Conservation (phyloP, 2,113 vertebrate genomes). For the Raja brachyura region DNA sequence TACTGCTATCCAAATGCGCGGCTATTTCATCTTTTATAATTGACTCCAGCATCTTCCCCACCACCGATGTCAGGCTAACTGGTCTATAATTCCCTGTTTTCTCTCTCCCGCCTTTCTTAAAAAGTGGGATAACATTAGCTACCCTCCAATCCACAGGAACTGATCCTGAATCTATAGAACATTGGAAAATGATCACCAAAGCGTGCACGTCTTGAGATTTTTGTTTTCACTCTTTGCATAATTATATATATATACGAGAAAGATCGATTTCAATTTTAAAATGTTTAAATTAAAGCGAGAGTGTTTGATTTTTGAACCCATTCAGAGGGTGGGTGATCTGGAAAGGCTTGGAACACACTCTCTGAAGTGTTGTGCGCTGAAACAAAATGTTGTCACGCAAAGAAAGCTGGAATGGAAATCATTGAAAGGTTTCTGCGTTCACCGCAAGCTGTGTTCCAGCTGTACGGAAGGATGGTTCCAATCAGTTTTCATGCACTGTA, state of each 20-base stretch:
- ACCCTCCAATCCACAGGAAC: too few species aligned
- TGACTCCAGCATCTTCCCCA: too few species aligned
- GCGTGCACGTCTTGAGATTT: background rate
- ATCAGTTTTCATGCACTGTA: background rate
- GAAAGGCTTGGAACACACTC: background rate
- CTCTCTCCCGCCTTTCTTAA: too few species aligned
- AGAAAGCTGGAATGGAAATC: constrained; percentile 16
- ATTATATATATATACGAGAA: background rate
- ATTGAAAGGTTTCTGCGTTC: constrained; percentile 19
- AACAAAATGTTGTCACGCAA: constrained; percentile 21
- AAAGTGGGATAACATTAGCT: too few species aligned
- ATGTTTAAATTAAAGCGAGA: background rate
- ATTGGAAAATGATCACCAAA: too few species aligned
- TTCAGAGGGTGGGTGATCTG: background rate
- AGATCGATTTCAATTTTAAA: background rate
- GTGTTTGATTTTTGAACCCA: background rate
- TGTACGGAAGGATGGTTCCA: constrained; percentile 16
- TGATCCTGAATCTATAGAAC: too few species aligned
- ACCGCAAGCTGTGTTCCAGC: constrained; percentile 32
- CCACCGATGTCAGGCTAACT: too few species aligned
- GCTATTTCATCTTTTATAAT: too few species aligned
- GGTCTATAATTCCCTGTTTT: too few species aligned
- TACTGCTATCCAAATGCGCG: too few species aligned
- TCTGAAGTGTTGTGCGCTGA: background rate
- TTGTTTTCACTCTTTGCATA: background rate